Evolutionary conservation across 2,888 invertebrate genomes (phyloP), one percentile per base, ranked within the genome.

Genomic region (Luffia ferchaultella): DNA sequence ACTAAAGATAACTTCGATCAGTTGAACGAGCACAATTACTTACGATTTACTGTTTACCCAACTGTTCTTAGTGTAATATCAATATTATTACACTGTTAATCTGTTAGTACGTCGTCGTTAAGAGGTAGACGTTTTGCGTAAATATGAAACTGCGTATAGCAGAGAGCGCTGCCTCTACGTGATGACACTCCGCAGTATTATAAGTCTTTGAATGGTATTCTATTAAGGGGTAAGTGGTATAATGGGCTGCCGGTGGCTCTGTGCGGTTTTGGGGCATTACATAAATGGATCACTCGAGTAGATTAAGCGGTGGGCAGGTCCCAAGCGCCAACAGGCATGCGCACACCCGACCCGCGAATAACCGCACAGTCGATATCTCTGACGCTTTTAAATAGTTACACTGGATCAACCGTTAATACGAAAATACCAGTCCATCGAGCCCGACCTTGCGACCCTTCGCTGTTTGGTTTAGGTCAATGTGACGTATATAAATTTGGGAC

Each of bases 231-330:
- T 59, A 58, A 64, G 60, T 62, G 63, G 58, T 63, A 62, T 68
- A 69, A 69, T 67, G 63, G 62, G 51, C 55, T 54, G 56, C 50
- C 53, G 56, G n/a, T 30, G 57, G 52, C 58, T 60, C 62, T 55
- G 55, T 64, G 68, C 61, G 69, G 69, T 64, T 63, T 58, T 62
- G 60, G 64, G 64, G 68, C 63, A 68, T 75, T 70, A 71, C 67
- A 65, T 66, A 71, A 75, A 74, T 73, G 66, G 65, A 69, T 67
- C 63, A 60, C 61, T 56, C 57, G 58, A 55, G 54, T 57, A 62
- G 63, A 65, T 68, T 64, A 66, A 54, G 51, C 52, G 49, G 54
- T 44, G 20, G 30, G 12, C 30, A 12, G 30, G 30, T 12, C 30
- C 5, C 5, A 3, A 3, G 5, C 30, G 5, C 5, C 30, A 3